Percentiles rank a stretch among this genome's conserved stretches.
Conservation (phyloP, 2,797 vertebrate genomes). For the Sebastes wilsoni region DNA sequence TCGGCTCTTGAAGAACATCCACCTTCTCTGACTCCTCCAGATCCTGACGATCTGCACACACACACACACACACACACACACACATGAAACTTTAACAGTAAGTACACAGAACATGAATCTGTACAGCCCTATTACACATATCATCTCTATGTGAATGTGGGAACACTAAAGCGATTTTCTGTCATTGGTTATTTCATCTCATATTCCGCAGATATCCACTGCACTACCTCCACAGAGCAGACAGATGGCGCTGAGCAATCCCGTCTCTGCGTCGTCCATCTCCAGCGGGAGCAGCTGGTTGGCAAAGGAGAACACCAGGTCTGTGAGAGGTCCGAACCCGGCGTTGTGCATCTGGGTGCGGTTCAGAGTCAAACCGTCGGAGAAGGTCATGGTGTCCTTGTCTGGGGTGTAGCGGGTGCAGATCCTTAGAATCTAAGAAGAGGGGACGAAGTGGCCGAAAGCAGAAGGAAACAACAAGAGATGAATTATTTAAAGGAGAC, state of each 20-base stretch:
- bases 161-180: background rate
- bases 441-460: background rate
- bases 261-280: conserved; percentile 96
- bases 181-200: background rate
- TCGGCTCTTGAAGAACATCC: conserved; percentile 93
- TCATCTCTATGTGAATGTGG: no score
- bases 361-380: conserved; percentile 95
- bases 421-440: conserved; percentile 91
- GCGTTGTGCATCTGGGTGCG: conserved; percentile 99
- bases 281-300: conserved; percentile 94
- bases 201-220: fast-evolving
- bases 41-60: conserved; percentile 90
- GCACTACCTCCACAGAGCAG: conserved; percentile 95
- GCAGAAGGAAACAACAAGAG: background rate
- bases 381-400: conserved; percentile 99
- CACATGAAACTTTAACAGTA: background rate
- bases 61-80: background rate
- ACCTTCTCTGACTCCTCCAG: conserved; percentile 93
- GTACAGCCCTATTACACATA: background rate
- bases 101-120: background rate
- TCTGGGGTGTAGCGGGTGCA: conserved; percentile 97
- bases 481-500: background rate
- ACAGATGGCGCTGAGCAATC: conserved; percentile 96
- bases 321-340: conserved; percentile 94
- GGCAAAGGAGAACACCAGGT: conserved; percentile 97